These are phyloP conservation scores for Rhombomys opimus DNA, from an alignment of 2,113 vertebrate species.

Conservation along the genomic window DNA sequence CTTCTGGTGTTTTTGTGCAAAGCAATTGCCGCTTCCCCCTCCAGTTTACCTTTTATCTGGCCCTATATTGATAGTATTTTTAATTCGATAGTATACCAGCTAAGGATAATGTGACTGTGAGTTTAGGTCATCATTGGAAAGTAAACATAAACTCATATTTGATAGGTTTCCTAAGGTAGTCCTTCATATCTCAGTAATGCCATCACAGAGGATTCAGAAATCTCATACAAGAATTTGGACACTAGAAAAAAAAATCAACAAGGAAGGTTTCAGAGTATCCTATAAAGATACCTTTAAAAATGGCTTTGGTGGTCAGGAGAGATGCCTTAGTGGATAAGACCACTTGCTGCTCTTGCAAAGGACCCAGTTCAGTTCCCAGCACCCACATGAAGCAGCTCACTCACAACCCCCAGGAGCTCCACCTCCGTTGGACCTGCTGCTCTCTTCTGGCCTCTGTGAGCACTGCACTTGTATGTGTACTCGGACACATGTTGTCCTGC, in stretches of 20 bases:
- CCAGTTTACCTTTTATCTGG: background rate
- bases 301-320: background rate
- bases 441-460: background rate
- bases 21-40: background rate
- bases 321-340: background rate
- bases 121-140: constrained; percentile 32
- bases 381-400: background rate
- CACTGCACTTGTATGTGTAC: background rate
- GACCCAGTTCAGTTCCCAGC: background rate
- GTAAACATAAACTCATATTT: background rate
- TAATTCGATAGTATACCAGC: background rate
- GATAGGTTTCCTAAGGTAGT: background rate
- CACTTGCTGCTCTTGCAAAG: background rate
- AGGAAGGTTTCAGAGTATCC: background rate
- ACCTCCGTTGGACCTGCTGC: background rate
- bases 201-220: constrained; percentile 12
- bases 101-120: background rate
- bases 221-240: background rate
- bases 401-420: background rate
- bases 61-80: background rate
- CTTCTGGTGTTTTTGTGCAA: background rate
- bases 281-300: background rate
- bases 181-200: background rate
- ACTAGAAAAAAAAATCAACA: background rate
- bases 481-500: no score